Evolutionary conservation across 2,888 invertebrate species (phyloP).

Genomic region (Chloroclystis v-ata): DNA sequence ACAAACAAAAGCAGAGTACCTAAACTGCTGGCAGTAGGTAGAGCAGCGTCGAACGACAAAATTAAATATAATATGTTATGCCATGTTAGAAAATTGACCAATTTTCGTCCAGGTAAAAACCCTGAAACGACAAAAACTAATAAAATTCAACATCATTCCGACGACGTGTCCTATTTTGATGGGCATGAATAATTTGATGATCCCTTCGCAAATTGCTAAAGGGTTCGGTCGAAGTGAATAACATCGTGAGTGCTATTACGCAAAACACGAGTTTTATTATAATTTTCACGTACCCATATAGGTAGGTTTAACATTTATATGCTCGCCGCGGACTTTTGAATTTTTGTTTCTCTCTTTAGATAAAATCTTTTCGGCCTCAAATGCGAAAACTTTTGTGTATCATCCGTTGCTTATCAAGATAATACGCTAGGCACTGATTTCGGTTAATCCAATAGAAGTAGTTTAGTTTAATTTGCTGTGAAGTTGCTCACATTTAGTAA

Average conservation of each 20-base stretch:
- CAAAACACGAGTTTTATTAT: conserved; percentile 8
- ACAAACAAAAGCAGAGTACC: too few species aligned
- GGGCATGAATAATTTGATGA: conserved; percentile 32
- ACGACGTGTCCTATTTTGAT: conserved; percentile 34
- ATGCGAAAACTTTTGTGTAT: too few species aligned
- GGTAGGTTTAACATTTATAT: neutral
- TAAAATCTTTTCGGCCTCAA: neutral
- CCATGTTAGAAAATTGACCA: too few species aligned
- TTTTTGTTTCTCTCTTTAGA: neutral
- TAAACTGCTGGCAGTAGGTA: too few species aligned
- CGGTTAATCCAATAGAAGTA: too few species aligned
- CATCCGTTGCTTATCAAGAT: too few species aligned
- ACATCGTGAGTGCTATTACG: conserved; percentile 14
- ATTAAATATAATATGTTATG: too few species aligned
- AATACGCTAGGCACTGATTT: too few species aligned
- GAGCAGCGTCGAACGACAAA: too few species aligned
- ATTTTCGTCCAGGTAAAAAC: too few species aligned
- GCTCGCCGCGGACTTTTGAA: neutral
- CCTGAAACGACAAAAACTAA: conserved; percentile 25
- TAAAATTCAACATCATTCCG: conserved; percentile 37
- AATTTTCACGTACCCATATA: conserved; percentile 6
- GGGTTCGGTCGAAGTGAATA: conserved; percentile 27
- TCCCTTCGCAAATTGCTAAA: conserved; percentile 29
- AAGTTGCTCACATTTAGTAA: too few species aligned
- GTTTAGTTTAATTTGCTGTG: too few species aligned